Base-by-base conservation (phyloP, 2,797 vertebrate species). In the Telmatherina bonti region DNA sequence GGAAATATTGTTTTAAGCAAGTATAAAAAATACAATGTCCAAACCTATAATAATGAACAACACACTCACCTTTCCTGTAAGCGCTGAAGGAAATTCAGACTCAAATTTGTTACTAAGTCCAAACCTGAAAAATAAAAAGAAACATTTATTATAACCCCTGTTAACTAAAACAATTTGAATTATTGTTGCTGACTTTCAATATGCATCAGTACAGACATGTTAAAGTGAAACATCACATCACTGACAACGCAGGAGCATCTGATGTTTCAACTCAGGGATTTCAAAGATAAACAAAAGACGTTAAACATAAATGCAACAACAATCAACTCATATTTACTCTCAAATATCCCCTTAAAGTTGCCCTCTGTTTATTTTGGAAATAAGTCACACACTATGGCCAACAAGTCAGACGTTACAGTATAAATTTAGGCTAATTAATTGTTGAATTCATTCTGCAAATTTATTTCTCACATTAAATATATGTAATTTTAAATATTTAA, bases 41-140 rank as follows among this genome's bases (percentile, higher is more conserved):
- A 12, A 11, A 36, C 33, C 11, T 30, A 1, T 16, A 7, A 20
- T 16, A n/a, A n/a, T n/a, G 8, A 54, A 54, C 2, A 41, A 27
- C 29, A 70, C 22, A 91, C 95, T 95, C 81, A 98, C 98, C 95
- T 99, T 99, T 94, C 98, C 98, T 83, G 98, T 99, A 88, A 99
- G 96, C 55, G 97, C 96, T 74, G 97, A 99, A 71, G 98, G 98
- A 87, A 99, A 99, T 91, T 99, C 98, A 52, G 97, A 96, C 94
- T 99, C 97, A 88, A 99, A 99, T 95, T 98, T 99, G 95, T 99
- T 99, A 93, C 97, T 99, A 66, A 99, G 94, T 84, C 98, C 98
- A 95, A 99, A 99, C 88, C 98, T 99, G 93, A 59, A 55, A 60
- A 33, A 12, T 2, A 20, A 18, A 2, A 41, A 1, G 30, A 3